Conservation (phyloP, 2,113 vertebrate species). For the Tautogolabrus adspersus region DNA sequence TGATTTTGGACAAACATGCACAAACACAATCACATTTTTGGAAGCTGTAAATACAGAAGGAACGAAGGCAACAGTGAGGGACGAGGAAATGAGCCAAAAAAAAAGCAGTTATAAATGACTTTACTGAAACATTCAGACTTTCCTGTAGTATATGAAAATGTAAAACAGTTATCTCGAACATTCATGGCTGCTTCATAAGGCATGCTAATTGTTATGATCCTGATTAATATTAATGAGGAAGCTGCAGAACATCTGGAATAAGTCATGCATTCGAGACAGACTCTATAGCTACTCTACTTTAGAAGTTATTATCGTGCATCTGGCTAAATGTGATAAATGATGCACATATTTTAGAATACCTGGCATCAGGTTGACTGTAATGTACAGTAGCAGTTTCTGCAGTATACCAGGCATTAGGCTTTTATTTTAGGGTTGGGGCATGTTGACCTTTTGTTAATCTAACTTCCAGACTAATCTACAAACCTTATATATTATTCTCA, state of each 20-base stretch:
- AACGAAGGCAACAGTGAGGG: not conserved
- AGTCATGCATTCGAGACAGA: conserved; percentile 23
- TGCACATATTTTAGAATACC: not conserved
- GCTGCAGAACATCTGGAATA: conserved; percentile 9
- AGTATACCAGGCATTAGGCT: not conserved
- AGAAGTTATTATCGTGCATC: conserved; percentile 7
- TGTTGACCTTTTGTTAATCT: conserved; percentile 14
- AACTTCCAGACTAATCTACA: not conserved
- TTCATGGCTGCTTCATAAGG: not conserved
- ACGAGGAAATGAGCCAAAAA: not conserved
- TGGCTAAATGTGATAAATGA: conserved; percentile 11
- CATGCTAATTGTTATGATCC: conserved; percentile 30
- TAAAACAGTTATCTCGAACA: not conserved
- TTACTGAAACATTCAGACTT: not conserved
- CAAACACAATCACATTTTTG: not conserved
- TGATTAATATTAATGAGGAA: conserved; percentile 41
- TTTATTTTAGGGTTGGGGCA: not conserved
- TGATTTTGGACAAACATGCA: conserved; percentile 1
- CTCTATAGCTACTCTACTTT: not conserved
- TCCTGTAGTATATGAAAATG: conserved; percentile 3
- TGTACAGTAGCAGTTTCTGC: not conserved
- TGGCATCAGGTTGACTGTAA: no score
- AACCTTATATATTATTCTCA: conserved; percentile 13
- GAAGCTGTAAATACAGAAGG: not conserved
- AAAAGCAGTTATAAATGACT: not conserved